Conservation (phyloP, 2,888 invertebrate species). For the Cantharis lateralis region DNA sequence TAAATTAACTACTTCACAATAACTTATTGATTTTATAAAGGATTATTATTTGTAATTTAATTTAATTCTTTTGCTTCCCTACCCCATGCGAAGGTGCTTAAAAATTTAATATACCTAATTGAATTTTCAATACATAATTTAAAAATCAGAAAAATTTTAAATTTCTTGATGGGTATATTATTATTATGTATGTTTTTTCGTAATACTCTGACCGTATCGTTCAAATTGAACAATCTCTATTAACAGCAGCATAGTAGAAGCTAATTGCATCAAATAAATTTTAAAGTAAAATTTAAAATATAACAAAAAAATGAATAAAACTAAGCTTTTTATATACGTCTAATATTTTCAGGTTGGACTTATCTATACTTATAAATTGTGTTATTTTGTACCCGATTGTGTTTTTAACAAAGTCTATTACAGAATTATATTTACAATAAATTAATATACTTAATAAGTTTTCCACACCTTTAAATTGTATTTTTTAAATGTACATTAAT, state of each 20-base stretch:
- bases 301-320: too few relatives aligned
- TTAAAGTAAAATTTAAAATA: too few relatives aligned
- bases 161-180: too few relatives aligned
- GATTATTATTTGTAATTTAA: background rate
- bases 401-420: background rate
- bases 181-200: background rate
- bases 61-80: background rate
- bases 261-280: too few relatives aligned
- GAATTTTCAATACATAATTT: background rate
- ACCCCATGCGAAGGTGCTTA: background rate
- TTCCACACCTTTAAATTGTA: background rate
- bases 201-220: background rate
- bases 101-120: background rate
- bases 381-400: background rate
- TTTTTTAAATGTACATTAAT: background rate
- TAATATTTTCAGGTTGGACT: background rate
- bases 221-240: background rate
- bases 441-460: background rate
- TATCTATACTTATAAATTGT: too few relatives aligned
- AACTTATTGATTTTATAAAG: background rate
- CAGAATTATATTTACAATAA: background rate
- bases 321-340: too few relatives aligned
- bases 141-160: background rate
- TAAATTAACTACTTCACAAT: background rate
- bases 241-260: background rate